phyloP scores from a whole-genome alignment of 1,140 invertebrate species.

The Ladona fulva region DNA sequence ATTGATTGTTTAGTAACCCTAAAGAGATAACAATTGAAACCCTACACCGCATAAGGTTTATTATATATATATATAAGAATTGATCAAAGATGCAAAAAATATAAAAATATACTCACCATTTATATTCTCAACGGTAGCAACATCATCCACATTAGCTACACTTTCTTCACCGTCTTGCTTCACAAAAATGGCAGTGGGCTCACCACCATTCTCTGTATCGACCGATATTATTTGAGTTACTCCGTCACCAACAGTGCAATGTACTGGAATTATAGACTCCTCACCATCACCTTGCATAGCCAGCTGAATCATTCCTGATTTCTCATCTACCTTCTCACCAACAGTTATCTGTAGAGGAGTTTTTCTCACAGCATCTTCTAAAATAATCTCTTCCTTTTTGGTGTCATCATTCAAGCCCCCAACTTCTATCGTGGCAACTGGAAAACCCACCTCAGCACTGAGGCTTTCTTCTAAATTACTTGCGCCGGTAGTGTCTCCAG shows the following conservation, averaged over 20 bases:
- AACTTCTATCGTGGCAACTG: too few species aligned
- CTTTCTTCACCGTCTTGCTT: background rate
- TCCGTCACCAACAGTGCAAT: background rate
- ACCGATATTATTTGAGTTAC: background rate
- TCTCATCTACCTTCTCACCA: background rate
- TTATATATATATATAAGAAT: too few species aligned
- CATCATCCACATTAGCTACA: background rate
- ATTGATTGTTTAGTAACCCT: too few species aligned
- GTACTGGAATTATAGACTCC: background rate
- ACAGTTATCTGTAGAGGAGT: background rate
- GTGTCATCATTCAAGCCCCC: too few species aligned
- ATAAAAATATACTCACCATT: background rate
- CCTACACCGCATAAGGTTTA: too few species aligned
- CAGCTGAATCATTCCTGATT: background rate
- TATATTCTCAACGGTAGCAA: background rate
- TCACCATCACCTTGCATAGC: background rate
- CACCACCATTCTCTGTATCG: background rate
- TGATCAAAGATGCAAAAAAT: background rate
- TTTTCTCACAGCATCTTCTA: too few species aligned
- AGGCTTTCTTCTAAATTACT: too few species aligned
- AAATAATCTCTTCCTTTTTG: too few species aligned
- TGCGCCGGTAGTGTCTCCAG: too few species aligned
- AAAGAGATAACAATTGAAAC: too few species aligned
- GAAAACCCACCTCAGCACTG: too few species aligned
- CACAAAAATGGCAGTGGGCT: background rate